Conservation (phyloP, 2,113 vertebrate genomes). For the Epinephelus moara region DNA sequence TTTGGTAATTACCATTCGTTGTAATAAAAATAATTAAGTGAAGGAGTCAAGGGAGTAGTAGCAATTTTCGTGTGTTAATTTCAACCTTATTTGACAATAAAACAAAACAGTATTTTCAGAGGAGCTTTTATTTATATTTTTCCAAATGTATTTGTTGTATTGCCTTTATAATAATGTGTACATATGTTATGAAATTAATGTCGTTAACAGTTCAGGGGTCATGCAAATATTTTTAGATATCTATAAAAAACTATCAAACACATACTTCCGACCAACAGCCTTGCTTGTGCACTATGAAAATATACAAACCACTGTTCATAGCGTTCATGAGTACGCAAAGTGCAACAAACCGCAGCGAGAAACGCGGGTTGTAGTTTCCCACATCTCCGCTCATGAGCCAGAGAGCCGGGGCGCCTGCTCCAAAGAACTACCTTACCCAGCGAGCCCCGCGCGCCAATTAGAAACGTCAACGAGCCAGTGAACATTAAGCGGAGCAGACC, state of each 20-base stretch:
- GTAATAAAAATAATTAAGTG: neutral
- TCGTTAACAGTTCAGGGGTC: neutral
- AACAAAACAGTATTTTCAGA: neutral
- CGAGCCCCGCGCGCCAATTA: slow-evolving; percentile 78
- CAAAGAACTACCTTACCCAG: slow-evolving; percentile 78
- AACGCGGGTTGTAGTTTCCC: slow-evolving; percentile 81
- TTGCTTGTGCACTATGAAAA: neutral
- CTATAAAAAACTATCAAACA: neutral
- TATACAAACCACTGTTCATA: slow-evolving; percentile 46
- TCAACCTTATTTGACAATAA: neutral
- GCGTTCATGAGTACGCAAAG: slow-evolving; percentile 65
- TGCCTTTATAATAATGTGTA: neutral
- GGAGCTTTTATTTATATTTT: neutral
- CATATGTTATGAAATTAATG: neutral
- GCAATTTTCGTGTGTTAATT: neutral
- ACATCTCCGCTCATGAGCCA: fast-evolving
- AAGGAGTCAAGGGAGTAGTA: no score
- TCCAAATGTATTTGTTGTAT: neutral
- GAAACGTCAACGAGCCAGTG: slow-evolving; percentile 87
- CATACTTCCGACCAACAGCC: neutral
- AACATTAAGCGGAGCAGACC: slow-evolving; percentile 89
- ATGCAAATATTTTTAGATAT: neutral
- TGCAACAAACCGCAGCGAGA: slow-evolving; percentile 63
- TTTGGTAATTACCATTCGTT: neutral
- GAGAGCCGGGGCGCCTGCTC: neutral